These are phyloP conservation scores for Pammene aurita DNA, from an alignment of 2,888 invertebrate species.

Conservation along the genomic window DNA sequence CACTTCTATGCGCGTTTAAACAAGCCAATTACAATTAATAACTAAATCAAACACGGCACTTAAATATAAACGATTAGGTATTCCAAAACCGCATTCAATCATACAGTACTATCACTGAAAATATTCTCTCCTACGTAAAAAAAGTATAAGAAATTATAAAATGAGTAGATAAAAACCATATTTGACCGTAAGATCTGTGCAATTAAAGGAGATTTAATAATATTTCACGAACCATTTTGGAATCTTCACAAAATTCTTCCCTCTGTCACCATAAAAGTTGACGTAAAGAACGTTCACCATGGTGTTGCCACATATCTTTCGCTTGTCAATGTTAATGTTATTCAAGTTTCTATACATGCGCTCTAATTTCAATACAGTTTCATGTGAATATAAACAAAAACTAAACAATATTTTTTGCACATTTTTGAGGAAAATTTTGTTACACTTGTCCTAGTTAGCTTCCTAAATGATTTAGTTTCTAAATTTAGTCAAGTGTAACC, in stretches of 20 bases:
- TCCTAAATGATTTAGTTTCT: no score
- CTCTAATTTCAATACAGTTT: no score
- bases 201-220: constrained; percentile 22
- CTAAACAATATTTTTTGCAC: no score
- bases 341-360: no score
- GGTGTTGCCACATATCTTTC: constrained; percentile 18
- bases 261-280: constrained; percentile 38
- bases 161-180: neutral
- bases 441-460: no score
- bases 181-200: constrained; percentile 2
- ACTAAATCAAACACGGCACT: neutral
- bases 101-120: constrained; percentile 28
- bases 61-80: neutral
- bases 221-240: constrained; percentile 36
- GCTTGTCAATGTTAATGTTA: neutral
- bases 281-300: constrained; percentile 35
- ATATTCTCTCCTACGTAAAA: constrained; percentile 13
- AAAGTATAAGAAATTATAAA: neutral
- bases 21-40: neutral
- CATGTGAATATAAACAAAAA: no score
- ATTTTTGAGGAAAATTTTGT: no score
- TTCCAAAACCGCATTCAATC: constrained; percentile 1
- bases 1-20: no score
- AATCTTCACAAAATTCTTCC: constrained; percentile 25
- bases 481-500: no score